Conservation (phyloP, 2,113 vertebrate species). For the Hucho hucho region DNA sequence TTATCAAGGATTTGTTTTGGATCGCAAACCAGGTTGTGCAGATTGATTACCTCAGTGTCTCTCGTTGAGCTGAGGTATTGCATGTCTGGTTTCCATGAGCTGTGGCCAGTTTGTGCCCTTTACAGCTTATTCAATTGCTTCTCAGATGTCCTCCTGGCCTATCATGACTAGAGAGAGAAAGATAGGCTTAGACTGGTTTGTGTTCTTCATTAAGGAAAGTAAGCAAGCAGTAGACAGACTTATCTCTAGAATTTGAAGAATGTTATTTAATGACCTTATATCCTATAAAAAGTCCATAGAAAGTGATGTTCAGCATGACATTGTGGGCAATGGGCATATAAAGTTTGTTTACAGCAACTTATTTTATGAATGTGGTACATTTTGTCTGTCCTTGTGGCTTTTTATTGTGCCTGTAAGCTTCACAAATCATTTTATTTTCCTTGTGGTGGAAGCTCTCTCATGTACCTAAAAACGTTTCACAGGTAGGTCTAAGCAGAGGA, state of each 20-base stretch:
- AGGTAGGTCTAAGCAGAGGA: too few species aligned
- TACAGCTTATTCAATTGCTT: slow-evolving; percentile 15
- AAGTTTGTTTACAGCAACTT: not conserved
- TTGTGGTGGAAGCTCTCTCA: not conserved
- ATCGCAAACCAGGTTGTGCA: slow-evolving; percentile 26
- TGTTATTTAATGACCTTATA: slow-evolving; percentile 30
- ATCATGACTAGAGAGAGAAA: slow-evolving; percentile 12
- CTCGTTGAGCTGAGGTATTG: slow-evolving; percentile 9
- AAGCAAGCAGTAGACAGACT: slow-evolving; percentile 17
- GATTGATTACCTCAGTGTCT: slow-evolving; percentile 18
- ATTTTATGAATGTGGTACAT: not conserved
- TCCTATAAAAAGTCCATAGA: too few species aligned
- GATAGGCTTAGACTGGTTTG: slow-evolving; percentile 11
- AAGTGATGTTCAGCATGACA: too few species aligned
- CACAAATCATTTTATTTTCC: not conserved
- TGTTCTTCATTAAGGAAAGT: slow-evolving; percentile 19
- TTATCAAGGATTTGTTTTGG: slow-evolving; percentile 18
- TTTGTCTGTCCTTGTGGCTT: not conserved
- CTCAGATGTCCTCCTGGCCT: slow-evolving; percentile 33
- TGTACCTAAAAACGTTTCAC: not conserved
- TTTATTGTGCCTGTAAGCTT: slow-evolving; percentile 3
- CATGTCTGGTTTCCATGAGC: slow-evolving; percentile 30
- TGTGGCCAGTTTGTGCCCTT: slow-evolving; percentile 8
- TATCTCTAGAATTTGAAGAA: slow-evolving; percentile 47
- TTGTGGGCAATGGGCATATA: not conserved